Evolutionary conservation across 1,140 invertebrate species (phyloP), one percentile per base, ranked within the genome.

Genomic region (Carposina sasakii): DNA sequence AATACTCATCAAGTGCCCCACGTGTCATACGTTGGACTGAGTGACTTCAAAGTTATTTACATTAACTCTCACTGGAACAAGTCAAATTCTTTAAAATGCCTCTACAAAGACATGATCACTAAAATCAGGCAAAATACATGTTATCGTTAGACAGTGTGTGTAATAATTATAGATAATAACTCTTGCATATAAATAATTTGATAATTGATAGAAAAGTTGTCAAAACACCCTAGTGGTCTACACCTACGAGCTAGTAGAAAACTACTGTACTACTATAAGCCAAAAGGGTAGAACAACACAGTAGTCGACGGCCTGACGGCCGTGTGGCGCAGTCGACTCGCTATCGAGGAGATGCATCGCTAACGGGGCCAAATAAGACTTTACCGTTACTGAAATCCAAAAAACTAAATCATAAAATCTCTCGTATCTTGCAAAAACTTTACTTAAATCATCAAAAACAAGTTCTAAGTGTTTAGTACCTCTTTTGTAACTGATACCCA

Each of bases 401-500:
- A 81, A 76, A 81, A 81, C 81, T 81, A 84, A 84, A 84, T 81
- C 71, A 77, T 81, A 84, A 81, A 82, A 84, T 79, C 67, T 81
- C 58, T 81, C 63, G n/a, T 78, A 57, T 81, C 76, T 84, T 84
- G 81, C 81, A 84, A 79, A 81, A 81, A 84, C 67, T 81, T 82
- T 84, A 81, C 75, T 76, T 77, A 81, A 81, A 84, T 84, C 81
- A 77, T 82, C 71, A 79, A 79, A 79, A 85, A 66, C n/a, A n/a
- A n/a, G 81, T 76, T 82, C 81, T 84, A 84, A 84, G 77, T 81
- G 81, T n/a, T n/a, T 76, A 76, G 71, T 91, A 96, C 94, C 94
- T 95, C 94, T 93, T 91, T 91, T 85, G 91, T 94, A 88, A 93
- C 90, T 85, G 90, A 90, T 87, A 94, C 93, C 94, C 94, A 96